Percentiles rank a stretch among this genome's conserved stretches.
These are phyloP conservation scores for Nephrocerus scutellatus DNA, from an alignment of 2,888 invertebrate genomes.

Conservation along the genomic window DNA sequence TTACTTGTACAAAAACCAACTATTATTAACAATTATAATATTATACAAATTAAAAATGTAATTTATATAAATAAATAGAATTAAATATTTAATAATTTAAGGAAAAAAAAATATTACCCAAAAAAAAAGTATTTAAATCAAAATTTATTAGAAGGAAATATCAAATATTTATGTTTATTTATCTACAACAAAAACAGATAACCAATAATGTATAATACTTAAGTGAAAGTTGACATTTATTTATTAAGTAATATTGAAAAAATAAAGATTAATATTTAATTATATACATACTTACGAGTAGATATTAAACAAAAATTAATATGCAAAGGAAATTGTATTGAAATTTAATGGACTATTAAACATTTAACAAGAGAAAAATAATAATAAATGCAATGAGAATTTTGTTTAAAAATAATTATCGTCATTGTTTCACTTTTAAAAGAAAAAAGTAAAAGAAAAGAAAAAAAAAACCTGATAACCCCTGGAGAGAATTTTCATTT, in stretches of 20 bases:
- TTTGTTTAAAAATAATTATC: constrained; percentile 15
- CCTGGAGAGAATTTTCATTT: no score
- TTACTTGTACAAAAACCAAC: constrained; percentile 19
- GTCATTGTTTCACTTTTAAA: not conserved
- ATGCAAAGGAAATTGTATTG: constrained; percentile 16
- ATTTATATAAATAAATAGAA: not conserved
- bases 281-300: constrained; percentile 15
- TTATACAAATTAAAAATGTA: constrained; percentile 20
- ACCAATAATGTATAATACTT: constrained; percentile 10
- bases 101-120: not conserved
- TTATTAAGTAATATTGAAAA: constrained; percentile 14
- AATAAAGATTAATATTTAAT: constrained; percentile 17
- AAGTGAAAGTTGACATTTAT: no score
- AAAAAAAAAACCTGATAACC: no score
- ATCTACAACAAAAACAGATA: constrained; percentile 5
- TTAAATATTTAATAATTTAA: constrained; percentile 7
- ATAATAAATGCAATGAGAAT: constrained; percentile 15
- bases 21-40: constrained; percentile 9
- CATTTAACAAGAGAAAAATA: constrained; percentile 17
- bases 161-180: constrained; percentile 16
- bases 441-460: no score
- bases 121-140: constrained; percentile 7
- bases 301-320: constrained; percentile 9
- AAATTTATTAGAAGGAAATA: constrained; percentile 11
- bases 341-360: constrained; percentile 18